Conservation (phyloP, 2,113 vertebrate species). For the Chaenocephalus aceratus region DNA sequence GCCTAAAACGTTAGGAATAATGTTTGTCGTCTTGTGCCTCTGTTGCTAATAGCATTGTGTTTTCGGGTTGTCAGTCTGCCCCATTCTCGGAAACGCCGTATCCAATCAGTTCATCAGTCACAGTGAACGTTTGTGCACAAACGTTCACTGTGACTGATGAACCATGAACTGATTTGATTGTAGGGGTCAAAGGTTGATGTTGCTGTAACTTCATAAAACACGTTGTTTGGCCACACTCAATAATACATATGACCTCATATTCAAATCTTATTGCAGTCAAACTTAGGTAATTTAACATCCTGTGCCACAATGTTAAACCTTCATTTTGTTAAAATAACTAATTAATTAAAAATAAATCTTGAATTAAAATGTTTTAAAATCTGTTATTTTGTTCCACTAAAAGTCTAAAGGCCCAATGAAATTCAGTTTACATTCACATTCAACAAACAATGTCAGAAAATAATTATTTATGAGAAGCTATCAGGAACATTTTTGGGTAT, state of each 20-base stretch:
- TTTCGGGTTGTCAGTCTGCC: too few species aligned
- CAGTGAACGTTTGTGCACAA: too few species aligned
- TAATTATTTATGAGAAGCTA: background rate
- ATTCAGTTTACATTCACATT: background rate
- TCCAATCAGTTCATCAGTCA: too few species aligned
- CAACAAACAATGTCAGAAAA: background rate
- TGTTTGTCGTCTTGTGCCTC: background rate
- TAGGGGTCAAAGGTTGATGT: too few species aligned
- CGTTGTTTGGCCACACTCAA: too few species aligned
- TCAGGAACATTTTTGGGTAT: background rate
- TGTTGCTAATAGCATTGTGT: too few species aligned
- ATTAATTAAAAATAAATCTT: background rate
- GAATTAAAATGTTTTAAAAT: background rate
- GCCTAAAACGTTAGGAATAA: background rate
- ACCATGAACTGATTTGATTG: too few species aligned
- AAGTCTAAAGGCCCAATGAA: conserved; percentile 3
- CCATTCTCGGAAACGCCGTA: too few species aligned
- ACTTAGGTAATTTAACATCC: background rate
- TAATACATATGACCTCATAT: too few species aligned
- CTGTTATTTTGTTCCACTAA: background rate
- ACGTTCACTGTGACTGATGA: too few species aligned
- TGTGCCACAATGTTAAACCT: background rate
- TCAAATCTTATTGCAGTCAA: background rate
- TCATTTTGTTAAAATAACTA: background rate
- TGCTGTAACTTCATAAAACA: too few species aligned